Conservation (phyloP, 2,797 vertebrate genomes). For the Smutsia temminckii region DNA sequence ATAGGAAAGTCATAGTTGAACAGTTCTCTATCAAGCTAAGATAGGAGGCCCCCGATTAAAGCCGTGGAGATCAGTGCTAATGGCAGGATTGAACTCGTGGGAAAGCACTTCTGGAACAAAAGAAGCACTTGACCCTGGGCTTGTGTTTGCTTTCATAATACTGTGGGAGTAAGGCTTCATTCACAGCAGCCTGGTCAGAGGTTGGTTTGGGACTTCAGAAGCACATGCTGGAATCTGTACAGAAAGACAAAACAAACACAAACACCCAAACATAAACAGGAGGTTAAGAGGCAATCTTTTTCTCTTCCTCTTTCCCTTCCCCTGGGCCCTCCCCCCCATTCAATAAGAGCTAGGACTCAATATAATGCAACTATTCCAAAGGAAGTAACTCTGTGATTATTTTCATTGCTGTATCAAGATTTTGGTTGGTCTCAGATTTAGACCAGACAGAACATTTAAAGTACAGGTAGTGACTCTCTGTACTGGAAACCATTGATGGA, state of each 20-base stretch:
- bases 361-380: conserved; percentile 72
- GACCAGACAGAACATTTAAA: conserved; percentile 33
- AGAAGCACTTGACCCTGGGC: conserved; percentile 94
- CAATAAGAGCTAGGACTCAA: conserved; percentile 70
- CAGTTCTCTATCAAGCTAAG: conserved; percentile 85
- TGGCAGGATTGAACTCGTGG: conserved; percentile 94
- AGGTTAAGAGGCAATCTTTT: conserved; percentile 83
- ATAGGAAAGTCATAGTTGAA: conserved; percentile 79
- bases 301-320: background rate
- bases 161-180: conserved; percentile 90
- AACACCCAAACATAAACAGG: conserved; percentile 87
- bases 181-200: conserved; percentile 88
- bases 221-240: conserved; percentile 85
- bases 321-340: conserved; percentile 36
- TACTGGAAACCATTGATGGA: background rate
- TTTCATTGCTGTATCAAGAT: conserved; percentile 74
- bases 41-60: conserved; percentile 88
- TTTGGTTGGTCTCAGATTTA: conserved; percentile 62
- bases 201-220: conserved; percentile 91
- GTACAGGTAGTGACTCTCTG: conserved; percentile 4
- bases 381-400: conserved; percentile 77
- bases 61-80: conserved; percentile 92
- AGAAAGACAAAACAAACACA: conserved; percentile 90
- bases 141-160: conserved; percentile 96
- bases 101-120: conserved; percentile 93